Evolutionary conservation across 1,140 invertebrate species (phyloP), one percentile per base, ranked within the genome.

Genomic region (Procambarus clarkii): DNA sequence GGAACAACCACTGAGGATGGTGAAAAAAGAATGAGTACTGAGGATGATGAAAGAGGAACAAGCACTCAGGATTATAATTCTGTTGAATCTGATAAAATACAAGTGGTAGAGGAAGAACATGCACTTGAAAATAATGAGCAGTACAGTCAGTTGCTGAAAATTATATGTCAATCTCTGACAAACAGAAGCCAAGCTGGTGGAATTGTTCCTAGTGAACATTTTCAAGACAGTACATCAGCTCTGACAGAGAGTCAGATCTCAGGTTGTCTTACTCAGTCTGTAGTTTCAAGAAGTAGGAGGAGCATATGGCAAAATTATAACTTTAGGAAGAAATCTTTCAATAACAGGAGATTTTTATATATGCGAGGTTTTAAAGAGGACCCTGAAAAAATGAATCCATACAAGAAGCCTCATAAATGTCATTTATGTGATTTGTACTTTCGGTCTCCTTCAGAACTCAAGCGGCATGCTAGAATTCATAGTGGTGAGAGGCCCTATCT

Each of bases 391-490:
- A 24, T 54, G 2, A 24, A 48, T 48, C 11, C 45, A 18, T 5
- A 48, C 15, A 48, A 46, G 46, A 48, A 54, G 3, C 46, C 79
- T 44, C 44, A 80, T 24, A 80, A 80, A 54, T 80, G 79, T 18
- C 79, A 80, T 9, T 54, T 80, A 8, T 80, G 79, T 54, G 46
- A 48, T 24, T 80, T 80, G 46, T 54, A 15, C 3, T 80, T 80
- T 54, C 48, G 79, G 79, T 80, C 79, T 8, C 46, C 46, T n/a
- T 54, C 79, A 0, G 79, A 80, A 54, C 46, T 80, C 46, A 80
- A 80, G 79, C 79, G 79, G 5, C 79, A 80, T 54, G 79, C 79
- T 54, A 80, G 79, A 48, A 80, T 54, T 8, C 79, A 80, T 54
- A 80, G 79, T 54, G 79, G 79, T 48, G 79, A 80, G 46, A 24